Percentiles rank a stretch among this genome's conserved stretches.
Conservation (phyloP, 1,140 invertebrate species). For the Scaptomyza pallida region DNA sequence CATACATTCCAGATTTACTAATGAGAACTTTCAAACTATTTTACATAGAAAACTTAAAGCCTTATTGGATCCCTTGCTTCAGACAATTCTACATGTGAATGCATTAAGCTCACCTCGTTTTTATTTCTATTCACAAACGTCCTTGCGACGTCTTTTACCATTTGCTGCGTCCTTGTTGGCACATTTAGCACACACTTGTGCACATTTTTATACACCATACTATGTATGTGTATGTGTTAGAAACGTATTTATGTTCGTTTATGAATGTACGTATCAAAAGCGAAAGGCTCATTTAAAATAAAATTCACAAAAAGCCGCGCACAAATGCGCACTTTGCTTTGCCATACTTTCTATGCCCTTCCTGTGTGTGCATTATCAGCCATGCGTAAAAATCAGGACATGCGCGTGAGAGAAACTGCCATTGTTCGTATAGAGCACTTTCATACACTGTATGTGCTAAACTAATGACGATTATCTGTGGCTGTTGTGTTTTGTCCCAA, state of each 20-base stretch:
- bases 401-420: constrained; percentile 60
- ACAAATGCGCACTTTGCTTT: constrained; percentile 66
- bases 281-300: constrained; percentile 46
- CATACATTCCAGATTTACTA: neutral
- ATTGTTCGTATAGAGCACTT: constrained; percentile 56
- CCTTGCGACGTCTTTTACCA: constrained; percentile 19
- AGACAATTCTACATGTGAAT: too few species aligned
- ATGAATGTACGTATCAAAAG: constrained; percentile 32
- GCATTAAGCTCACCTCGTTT: neutral
- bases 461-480: constrained; percentile 63
- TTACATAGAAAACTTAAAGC: too few species aligned
- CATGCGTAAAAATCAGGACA: constrained; percentile 77
- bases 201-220: constrained; percentile 31
- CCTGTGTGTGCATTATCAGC: constrained; percentile 61
- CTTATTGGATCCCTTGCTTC: too few species aligned
- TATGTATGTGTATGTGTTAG: constrained; percentile 21
- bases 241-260: constrained; percentile 8
- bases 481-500: neutral
- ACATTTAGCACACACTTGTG: constrained; percentile 51
- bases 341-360: constrained; percentile 35
- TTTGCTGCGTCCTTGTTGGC: constrained; percentile 45
- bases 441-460: constrained; percentile 26
- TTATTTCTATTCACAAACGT: constrained; percentile 2
- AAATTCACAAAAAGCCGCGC: constrained; percentile 49
- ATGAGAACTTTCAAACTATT: neutral